These are phyloP conservation scores for Turdus rufiventris DNA, from an alignment of 2,113 vertebrate species.

Conservation along the genomic window DNA sequence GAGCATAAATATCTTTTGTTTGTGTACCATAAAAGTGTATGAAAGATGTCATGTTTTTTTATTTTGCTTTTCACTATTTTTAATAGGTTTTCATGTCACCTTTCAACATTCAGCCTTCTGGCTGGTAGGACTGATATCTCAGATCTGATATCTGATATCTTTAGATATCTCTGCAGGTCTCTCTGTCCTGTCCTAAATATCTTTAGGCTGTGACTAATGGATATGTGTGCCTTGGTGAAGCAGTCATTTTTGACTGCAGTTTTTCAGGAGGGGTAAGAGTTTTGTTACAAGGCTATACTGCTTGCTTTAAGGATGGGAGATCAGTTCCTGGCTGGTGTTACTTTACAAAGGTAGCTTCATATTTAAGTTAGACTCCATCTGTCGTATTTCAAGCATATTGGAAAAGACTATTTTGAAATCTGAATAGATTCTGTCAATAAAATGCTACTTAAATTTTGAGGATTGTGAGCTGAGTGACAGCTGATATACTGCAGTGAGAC, in stretches of 20 bases:
- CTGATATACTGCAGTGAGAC: background rate
- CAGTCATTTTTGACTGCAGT: background rate
- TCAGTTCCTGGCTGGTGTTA: background rate
- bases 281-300: background rate
- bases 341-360: rapidly evolving
- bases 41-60: rapidly evolving
- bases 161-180: background rate
- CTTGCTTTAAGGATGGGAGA: background rate
- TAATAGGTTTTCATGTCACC: background rate
- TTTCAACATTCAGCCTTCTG: background rate
- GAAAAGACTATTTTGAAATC: background rate
- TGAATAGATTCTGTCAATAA: background rate
- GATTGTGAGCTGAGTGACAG: rapidly evolving
- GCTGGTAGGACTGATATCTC: background rate
- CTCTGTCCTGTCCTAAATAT: rapidly evolving
- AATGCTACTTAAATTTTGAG: background rate
- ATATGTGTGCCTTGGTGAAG: rapidly evolving
- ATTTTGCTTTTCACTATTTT: background rate
- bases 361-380: background rate
- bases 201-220: background rate
- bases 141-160: background rate
- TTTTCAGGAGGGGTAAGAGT: background rate
- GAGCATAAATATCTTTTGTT: background rate
- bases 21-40: background rate
- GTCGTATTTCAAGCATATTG: background rate